Conservation (phyloP, 2,797 vertebrate species). For the Takifugu ocellatus region DNA sequence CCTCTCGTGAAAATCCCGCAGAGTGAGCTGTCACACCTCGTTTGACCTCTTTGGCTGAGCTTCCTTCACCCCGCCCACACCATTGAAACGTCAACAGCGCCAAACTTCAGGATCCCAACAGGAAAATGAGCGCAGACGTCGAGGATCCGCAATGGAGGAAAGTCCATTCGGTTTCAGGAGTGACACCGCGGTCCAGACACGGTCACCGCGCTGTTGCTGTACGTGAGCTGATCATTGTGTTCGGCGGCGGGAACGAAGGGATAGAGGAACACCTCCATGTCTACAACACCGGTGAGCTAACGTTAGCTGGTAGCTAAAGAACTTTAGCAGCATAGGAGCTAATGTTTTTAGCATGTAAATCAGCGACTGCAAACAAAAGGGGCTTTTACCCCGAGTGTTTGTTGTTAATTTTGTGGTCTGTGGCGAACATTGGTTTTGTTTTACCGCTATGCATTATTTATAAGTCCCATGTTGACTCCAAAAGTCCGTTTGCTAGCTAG, state of each 20-base stretch:
- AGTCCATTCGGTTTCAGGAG: constrained; percentile 85
- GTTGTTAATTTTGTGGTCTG: fast-evolving
- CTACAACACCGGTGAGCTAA: constrained; percentile 89
- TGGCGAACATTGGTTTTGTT: too few species aligned
- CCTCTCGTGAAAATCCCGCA: too few species aligned
- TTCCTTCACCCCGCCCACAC: background rate
- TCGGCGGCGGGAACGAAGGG: constrained; percentile 96
- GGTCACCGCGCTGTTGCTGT: constrained; percentile 93
- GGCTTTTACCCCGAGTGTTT: fast-evolving
- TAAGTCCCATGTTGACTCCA: background rate
- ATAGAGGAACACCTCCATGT: constrained; percentile 94
- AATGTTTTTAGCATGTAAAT: constrained; percentile 67
- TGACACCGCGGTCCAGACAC: constrained; percentile 88
- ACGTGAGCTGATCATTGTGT: constrained; percentile 89
- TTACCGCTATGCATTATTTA: background rate
- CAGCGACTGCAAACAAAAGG: too few species aligned
- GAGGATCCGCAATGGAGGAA: constrained; percentile 80
- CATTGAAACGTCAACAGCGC: constrained; percentile 64
- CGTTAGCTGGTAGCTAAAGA: constrained; percentile 41
- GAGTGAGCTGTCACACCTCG: too few species aligned
- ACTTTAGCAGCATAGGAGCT: constrained; percentile 24
- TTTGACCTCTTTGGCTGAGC: too few species aligned
- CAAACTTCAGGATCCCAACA: constrained; percentile 44
- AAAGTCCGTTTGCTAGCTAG: background rate
- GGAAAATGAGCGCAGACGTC: constrained; percentile 50